Evolutionary conservation across 2,888 invertebrate genomes (phyloP).

Genomic region (Acleris laterana): DNA sequence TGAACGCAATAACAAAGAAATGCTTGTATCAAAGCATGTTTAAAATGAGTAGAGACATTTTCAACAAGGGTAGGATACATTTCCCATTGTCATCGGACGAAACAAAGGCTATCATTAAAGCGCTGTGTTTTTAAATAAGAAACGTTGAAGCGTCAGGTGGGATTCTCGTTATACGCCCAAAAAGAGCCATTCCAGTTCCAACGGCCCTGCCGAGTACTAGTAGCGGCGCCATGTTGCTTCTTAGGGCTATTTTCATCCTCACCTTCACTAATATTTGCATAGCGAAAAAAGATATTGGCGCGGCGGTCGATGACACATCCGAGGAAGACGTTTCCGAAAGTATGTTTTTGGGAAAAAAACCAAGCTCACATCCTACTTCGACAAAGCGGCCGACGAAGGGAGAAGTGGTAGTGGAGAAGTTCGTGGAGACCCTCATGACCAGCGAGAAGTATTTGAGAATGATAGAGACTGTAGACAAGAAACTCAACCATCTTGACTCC

Average conservation of each 20-base stretch:
- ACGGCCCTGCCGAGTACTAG: not conserved
- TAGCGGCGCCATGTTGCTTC: slow-evolving; percentile 17
- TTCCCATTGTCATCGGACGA: slow-evolving; percentile 5
- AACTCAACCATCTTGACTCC: slow-evolving; percentile 61
- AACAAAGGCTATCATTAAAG: slow-evolving; percentile 9
- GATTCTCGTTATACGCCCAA: not conserved
- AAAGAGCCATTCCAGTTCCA: slow-evolving; percentile 6
- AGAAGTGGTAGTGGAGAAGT: slow-evolving; percentile 66
- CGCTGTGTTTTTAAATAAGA: slow-evolving; percentile 29
- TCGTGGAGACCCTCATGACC: slow-evolving; percentile 68
- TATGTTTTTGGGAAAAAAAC: slow-evolving; percentile 5
- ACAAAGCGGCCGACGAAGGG: slow-evolving; percentile 47
- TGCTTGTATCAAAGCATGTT: slow-evolving; percentile 2
- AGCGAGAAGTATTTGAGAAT: slow-evolving; percentile 69
- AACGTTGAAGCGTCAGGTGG: not conserved
- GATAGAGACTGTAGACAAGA: slow-evolving; percentile 65
- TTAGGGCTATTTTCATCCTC: slow-evolving; percentile 13
- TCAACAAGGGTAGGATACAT: slow-evolving; percentile 3
- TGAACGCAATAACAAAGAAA: slow-evolving; percentile 6
- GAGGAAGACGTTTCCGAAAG: slow-evolving; percentile 13
- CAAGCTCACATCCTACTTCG: slow-evolving; percentile 32
- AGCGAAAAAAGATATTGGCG: not conserved
- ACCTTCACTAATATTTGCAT: slow-evolving; percentile 5
- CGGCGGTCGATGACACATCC: not conserved
- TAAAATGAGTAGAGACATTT: slow-evolving; percentile 15